A percentile compares a stretch with the other conserved stretches of the same genome.
Conservation (phyloP, 1,140 invertebrate genomes). For the Chrysomallon squamiferum region DNA sequence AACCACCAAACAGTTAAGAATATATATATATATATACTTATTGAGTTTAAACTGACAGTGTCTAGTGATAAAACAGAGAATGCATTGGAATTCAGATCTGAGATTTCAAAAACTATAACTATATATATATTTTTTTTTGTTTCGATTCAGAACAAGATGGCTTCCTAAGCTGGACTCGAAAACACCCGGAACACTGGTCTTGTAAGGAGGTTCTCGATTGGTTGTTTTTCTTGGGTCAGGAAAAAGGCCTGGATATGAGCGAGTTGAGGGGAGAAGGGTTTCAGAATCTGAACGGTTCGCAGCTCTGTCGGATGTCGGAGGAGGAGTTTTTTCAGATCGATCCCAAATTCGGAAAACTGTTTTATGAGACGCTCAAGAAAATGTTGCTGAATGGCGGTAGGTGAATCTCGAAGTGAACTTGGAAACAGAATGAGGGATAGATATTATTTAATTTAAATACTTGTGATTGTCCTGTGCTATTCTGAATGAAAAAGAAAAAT, state of each 20-base stretch:
- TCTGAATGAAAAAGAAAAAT: not conserved
- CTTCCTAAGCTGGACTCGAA: slow-evolving; percentile 37
- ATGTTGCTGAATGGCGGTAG: slow-evolving; percentile 27
- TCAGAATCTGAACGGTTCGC: slow-evolving; percentile 43
- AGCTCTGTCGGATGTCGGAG: slow-evolving; percentile 47
- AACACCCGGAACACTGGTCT: slow-evolving; percentile 48
- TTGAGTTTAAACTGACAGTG: too few species aligned
- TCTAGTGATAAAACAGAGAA: too few species aligned
- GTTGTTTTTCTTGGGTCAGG: slow-evolving; percentile 45
- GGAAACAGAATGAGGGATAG: not conserved
- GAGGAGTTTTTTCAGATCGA: slow-evolving; percentile 46
- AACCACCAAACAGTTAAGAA: too few species aligned
- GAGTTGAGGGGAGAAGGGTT: slow-evolving; percentile 53
- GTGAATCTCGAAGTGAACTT: not conserved
- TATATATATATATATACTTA: too few species aligned
- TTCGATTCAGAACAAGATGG: slow-evolving; percentile 7
- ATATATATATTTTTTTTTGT: too few species aligned
- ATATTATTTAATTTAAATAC: not conserved
- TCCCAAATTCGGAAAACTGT: slow-evolving; percentile 43
- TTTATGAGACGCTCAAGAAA: slow-evolving; percentile 43
- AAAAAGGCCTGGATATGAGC: slow-evolving; percentile 35
- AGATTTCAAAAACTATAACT: too few species aligned
- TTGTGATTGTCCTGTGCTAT: slow-evolving; percentile 1
- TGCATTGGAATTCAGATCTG: too few species aligned
- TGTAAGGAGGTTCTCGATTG: slow-evolving; percentile 48